These are phyloP conservation scores for Chloromyia formosa DNA, from an alignment of 2,888 invertebrate genomes.

Conservation along the genomic window DNA sequence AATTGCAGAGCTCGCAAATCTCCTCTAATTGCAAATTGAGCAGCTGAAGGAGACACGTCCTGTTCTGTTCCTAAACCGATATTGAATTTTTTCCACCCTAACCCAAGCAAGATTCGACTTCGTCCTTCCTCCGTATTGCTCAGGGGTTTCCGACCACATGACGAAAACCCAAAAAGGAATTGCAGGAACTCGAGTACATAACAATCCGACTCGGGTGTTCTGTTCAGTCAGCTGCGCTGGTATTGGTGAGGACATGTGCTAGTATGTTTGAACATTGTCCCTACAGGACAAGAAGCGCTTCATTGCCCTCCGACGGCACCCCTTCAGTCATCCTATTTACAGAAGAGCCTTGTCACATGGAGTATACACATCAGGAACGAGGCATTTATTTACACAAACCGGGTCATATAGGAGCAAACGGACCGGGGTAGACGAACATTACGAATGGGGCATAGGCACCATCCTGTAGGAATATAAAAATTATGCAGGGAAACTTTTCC, in stretches of 20 bases:
- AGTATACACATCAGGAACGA: background rate
- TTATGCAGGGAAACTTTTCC: constrained; percentile 22
- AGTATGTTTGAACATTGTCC: constrained; percentile 2
- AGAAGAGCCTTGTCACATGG: background rate
- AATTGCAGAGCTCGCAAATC: constrained; percentile 42
- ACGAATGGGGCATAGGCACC: background rate
- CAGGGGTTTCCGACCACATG: constrained; percentile 6
- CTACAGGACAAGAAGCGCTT: background rate
- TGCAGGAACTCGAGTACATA: constrained; percentile 17
- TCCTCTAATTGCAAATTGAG: constrained; percentile 44
- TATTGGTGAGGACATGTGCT: constrained; percentile 41
- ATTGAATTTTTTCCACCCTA: constrained; percentile 29
- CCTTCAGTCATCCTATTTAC: constrained; percentile 25
- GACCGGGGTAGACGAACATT: background rate
- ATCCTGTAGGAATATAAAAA: constrained; percentile 19
- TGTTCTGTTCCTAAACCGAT: constrained; percentile 21
- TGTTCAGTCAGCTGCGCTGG: background rate
- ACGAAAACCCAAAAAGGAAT: constrained; percentile 5
- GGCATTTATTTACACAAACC: constrained; percentile 23
- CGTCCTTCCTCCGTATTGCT: background rate
- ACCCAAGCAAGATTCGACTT: background rate
- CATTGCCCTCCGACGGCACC: constrained; percentile 30
- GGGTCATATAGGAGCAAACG: background rate
- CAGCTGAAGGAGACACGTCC: constrained; percentile 42
- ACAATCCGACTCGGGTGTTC: background rate